Percentiles rank a stretch among this genome's conserved stretches.
Evolutionary conservation across 2,113 vertebrate species (phyloP).

Genomic region (rabbit (Oryctolagus cuniculus)): mOryCun1.1 NC_091433.1:64862001-64862500

Average conservation of each 20-base stretch:
- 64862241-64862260: background rate
- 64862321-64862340: background rate
- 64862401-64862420: background rate
- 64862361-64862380: background rate
- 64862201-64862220: background rate
- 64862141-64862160: background rate
- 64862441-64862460: background rate
- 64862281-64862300: background rate
- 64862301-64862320: background rate
- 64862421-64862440: background rate
- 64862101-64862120: background rate
- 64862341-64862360: background rate
- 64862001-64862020: background rate
- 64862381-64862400: background rate
- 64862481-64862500: background rate
- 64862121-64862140: background rate
- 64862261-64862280: background rate
- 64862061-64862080: background rate
- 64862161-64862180: background rate
- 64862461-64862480: background rate
- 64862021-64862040: background rate
- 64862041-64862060: background rate
- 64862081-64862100: background rate
- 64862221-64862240: background rate
- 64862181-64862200: background rate